A percentile compares a stretch with the other conserved stretches of the same genome.
Evolutionary conservation across 2,888 invertebrate species (phyloP).

Genomic region (Sipunculus nudus): DNA sequence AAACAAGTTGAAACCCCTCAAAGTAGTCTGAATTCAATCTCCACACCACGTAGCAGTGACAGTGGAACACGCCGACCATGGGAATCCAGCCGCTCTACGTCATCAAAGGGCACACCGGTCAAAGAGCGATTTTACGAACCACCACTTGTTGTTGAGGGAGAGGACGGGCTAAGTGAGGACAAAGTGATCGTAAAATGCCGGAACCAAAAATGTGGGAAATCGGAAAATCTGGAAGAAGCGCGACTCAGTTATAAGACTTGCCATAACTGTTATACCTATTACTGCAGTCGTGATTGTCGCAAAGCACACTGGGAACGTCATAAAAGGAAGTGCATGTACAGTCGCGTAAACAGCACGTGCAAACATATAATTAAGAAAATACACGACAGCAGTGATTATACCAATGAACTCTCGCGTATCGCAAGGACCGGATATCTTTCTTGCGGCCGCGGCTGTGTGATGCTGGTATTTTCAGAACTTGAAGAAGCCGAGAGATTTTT

Average conservation of each 20-base stretch:
- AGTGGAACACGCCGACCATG: not conserved
- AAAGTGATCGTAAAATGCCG: slow-evolving; percentile 47
- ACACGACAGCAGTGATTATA: slow-evolving; percentile 67
- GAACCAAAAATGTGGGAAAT: slow-evolving; percentile 58
- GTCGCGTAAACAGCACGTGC: slow-evolving; percentile 88
- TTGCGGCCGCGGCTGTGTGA: slow-evolving; percentile 89
- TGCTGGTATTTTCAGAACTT: slow-evolving; percentile 87
- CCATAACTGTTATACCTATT: slow-evolving; percentile 93
- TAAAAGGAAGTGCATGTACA: slow-evolving; percentile 84
- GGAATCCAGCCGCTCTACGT: no score
- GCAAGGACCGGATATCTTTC: slow-evolving; percentile 85
- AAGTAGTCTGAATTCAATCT: slow-evolving; percentile 7
- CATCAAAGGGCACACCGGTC: no score
- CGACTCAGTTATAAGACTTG: slow-evolving; percentile 87
- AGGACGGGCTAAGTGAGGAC: slow-evolving; percentile 13
- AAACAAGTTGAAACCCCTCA: slow-evolving; percentile 4
- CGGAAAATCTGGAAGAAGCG: slow-evolving; percentile 74
- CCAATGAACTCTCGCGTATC: slow-evolving; percentile 79
- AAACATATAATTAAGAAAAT: slow-evolving; percentile 71
- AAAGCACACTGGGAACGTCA: slow-evolving; percentile 93
- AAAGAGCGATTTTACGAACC: no score
- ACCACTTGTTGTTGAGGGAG: no score
- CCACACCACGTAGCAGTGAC: slow-evolving; percentile 1
- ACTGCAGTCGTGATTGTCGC: slow-evolving; percentile 91
- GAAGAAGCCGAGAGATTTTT: slow-evolving; percentile 85